Evolutionary conservation across 2,797 vertebrate genomes (phyloP).

Genomic region (Spinus olivaceus): DNA sequence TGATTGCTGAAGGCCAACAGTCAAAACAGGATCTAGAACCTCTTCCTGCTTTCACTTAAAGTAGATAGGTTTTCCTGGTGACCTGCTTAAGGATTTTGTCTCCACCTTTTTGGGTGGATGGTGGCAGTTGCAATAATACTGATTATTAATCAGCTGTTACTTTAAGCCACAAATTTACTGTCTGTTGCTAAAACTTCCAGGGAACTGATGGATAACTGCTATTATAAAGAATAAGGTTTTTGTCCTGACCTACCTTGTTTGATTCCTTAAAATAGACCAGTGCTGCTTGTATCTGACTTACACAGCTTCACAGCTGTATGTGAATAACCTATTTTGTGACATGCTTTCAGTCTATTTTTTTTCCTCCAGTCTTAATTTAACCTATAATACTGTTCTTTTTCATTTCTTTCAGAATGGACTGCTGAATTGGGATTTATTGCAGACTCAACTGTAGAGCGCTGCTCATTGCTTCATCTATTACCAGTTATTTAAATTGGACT

Average conservation of each 20-base stretch:
- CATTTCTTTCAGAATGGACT: slow-evolving; percentile 77
- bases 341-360: slow-evolving; percentile 41
- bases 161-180: background rate
- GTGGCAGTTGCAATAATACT: background rate
- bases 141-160: background rate
- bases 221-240: slow-evolving; percentile 1
- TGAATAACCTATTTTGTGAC: slow-evolving; percentile 56
- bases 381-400: slow-evolving; percentile 56
- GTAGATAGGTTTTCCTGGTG: background rate
- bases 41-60: slow-evolving; percentile 19
- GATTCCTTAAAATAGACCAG: slow-evolving; percentile 62
- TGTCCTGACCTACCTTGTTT: slow-evolving; percentile 50
- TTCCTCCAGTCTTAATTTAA: slow-evolving; percentile 45
- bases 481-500: slow-evolving; percentile 85
- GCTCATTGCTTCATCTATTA: slow-evolving; percentile 74
- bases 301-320: background rate
- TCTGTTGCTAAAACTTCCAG: background rate
- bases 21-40: background rate
- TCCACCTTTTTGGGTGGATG: background rate
- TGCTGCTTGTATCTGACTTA: background rate
- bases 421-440: slow-evolving; percentile 83
- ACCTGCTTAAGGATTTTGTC: background rate
- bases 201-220: background rate
- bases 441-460: slow-evolving; percentile 71
- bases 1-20: background rate